Evolutionary conservation across 2,888 invertebrate genomes (phyloP).

Genomic region (Lymantria monacha): DNA sequence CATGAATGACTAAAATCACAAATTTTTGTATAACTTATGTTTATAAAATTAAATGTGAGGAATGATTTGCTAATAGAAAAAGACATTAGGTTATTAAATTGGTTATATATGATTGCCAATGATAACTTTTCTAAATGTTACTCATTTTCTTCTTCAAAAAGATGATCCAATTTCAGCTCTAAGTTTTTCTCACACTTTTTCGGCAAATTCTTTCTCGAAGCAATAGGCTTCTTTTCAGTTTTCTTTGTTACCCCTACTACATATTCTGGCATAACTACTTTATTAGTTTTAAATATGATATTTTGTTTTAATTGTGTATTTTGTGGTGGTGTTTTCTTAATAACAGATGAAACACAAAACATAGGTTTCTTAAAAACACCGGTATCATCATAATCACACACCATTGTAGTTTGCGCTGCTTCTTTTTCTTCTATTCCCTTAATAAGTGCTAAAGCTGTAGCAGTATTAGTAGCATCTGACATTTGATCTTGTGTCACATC

Average conservation of each 20-base stretch:
- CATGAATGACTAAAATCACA: too few relatives aligned
- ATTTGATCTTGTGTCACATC: constrained; percentile 89
- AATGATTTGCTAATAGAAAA: too few relatives aligned
- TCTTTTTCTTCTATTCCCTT: constrained; percentile 84
- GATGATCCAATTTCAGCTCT: constrained; percentile 71
- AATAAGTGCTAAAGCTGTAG: constrained; percentile 90
- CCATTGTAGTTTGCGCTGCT: constrained; percentile 40
- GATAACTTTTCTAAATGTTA: too few relatives aligned
- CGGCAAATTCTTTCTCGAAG: constrained; percentile 26
- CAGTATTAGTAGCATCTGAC: constrained; percentile 89
- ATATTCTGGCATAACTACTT: constrained; percentile 92
- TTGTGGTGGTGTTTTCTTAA: constrained; percentile 44
- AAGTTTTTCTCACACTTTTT: constrained; percentile 41
- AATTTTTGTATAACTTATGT: too few relatives aligned
- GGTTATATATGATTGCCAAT: too few relatives aligned
- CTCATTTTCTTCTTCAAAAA: constrained; percentile 59
- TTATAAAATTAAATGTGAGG: too few relatives aligned
- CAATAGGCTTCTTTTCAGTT: constrained; percentile 66
- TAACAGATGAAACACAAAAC: constrained; percentile 57
- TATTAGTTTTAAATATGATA: constrained; percentile 84
- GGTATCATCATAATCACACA: constrained; percentile 44
- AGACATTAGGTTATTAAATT: too few relatives aligned
- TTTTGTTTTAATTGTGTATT: constrained; percentile 36
- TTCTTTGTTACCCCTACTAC: constrained; percentile 86
- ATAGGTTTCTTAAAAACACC: constrained; percentile 68